Percentiles rank a stretch among this genome's conserved stretches.
Evolutionary conservation across 1,140 invertebrate species (phyloP).

Genomic region (Dendrolimus kikuchii): DNA sequence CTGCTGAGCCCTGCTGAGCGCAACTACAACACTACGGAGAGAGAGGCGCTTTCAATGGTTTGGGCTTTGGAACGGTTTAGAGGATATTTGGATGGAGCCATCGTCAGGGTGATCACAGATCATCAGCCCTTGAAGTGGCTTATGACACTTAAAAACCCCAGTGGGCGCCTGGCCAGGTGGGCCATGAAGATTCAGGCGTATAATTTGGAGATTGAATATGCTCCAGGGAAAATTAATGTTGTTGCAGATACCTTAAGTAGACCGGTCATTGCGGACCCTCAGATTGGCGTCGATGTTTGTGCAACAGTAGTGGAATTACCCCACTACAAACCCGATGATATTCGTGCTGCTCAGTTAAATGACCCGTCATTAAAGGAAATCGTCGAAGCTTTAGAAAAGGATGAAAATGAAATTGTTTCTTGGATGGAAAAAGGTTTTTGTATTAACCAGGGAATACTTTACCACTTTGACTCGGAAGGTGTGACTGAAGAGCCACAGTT

Average conservation of each 20-base stretch:
- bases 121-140: background rate
- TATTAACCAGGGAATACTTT: slow-evolving; percentile 10
- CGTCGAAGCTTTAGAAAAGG: slow-evolving; percentile 3
- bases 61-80: slow-evolving; percentile 1
- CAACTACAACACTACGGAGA: slow-evolving; percentile 3
- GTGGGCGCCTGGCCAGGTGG: too few relatives aligned
- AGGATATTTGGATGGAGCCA: slow-evolving; percentile 2
- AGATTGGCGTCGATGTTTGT: too few relatives aligned
- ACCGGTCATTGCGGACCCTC: too few relatives aligned
- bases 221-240: too few relatives aligned
- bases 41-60: slow-evolving; percentile 2
- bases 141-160: slow-evolving; percentile 9
- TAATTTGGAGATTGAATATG: too few relatives aligned
- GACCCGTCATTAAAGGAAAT: too few relatives aligned
- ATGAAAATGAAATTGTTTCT: slow-evolving; percentile 11
- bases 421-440: slow-evolving; percentile 8
- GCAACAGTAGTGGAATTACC: too few relatives aligned
- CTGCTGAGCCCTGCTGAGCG: background rate
- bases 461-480: slow-evolving; percentile 7
- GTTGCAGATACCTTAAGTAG: too few relatives aligned
- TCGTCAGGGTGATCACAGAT: background rate
- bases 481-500: slow-evolving; percentile 14
- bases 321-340: too few relatives aligned
- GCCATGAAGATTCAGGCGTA: too few relatives aligned
- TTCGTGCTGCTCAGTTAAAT: too few relatives aligned